phyloP scores from a whole-genome alignment of 2,888 invertebrate genomes.

The Drosophila paramelanica region DNA sequence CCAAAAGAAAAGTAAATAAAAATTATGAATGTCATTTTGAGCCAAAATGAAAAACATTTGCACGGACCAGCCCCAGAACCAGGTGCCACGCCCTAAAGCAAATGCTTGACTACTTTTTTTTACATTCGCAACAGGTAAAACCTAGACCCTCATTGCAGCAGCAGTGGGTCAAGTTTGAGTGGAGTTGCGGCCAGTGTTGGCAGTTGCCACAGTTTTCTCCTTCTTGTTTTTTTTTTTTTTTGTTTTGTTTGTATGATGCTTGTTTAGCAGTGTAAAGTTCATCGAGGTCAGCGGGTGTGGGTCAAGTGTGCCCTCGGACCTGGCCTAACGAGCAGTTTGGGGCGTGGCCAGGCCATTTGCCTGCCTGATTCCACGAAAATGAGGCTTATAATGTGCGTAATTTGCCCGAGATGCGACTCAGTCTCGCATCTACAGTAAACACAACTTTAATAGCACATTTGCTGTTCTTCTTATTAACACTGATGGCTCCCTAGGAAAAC shows the following conservation, averaged over 20 bases:
- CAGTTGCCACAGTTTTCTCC: slow-evolving; percentile 12
- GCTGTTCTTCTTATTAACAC: slow-evolving; percentile 31
- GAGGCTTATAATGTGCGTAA: slow-evolving; percentile 62
- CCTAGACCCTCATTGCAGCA: slow-evolving; percentile 21
- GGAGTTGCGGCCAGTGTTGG: slow-evolving; percentile 12
- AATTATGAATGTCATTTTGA: slow-evolving; percentile 75
- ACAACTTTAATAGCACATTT: slow-evolving; percentile 42
- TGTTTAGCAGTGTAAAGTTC: slow-evolving; percentile 39
- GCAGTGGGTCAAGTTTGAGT: slow-evolving; percentile 62
- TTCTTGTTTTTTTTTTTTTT: slow-evolving; percentile 7
- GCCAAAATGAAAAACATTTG: slow-evolving; percentile 32
- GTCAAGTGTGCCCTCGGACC: slow-evolving; percentile 23
- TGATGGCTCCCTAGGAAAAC: slow-evolving; percentile 45
- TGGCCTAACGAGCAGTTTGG: slow-evolving; percentile 62
- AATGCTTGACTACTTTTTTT: not conserved
- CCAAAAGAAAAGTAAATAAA: slow-evolving; percentile 63
- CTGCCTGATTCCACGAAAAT: slow-evolving; percentile 46
- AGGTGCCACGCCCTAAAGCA: slow-evolving; percentile 16
- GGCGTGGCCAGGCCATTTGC: slow-evolving; percentile 53
- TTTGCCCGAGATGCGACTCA: slow-evolving; percentile 42
- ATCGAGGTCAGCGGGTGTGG: slow-evolving; percentile 36
- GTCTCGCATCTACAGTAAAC: slow-evolving; percentile 35
- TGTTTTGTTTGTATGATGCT: not conserved
- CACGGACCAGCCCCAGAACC: slow-evolving; percentile 8
- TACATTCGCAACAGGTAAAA: slow-evolving; percentile 62